Evolutionary conservation across 2,888 invertebrate species (phyloP), one percentile per base, ranked within the genome.

Genomic region (Thereva unica): DNA sequence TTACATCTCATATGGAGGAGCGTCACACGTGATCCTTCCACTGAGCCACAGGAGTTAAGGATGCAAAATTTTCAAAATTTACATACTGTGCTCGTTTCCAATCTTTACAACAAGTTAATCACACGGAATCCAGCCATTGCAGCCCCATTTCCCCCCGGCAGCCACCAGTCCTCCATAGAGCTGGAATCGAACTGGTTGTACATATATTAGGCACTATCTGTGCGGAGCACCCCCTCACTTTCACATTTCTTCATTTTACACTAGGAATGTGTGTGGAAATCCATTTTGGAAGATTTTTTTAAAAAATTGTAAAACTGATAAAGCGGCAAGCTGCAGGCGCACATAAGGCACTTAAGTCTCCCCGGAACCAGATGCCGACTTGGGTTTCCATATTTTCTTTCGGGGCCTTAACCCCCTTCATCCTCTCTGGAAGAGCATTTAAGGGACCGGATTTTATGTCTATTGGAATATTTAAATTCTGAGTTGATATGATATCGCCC

Each of bases 391-490:
- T 47, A 59, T 59, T 59, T 59, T 41, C 49, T 38, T 52, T 52
- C 35, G 7, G 35, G n/a, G 4, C 6, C 8, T 4, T 35, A 52
- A 8, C 52, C 52, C 52, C 35, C 8, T 9, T 44, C 57, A 57
- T n/a, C 45, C 34, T 42, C 37, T 9, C n/a, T 10, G 49, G 6
- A 4, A 2, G 4, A n/a, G n/a, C 49, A 12, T 10, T 6, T 49
- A n/a, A 49, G 10, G 49, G 5, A 23, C 10, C 10, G 34, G 34
- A 37, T 47, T 38, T 37, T 38, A 9, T 10, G 12, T 47, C 49
- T 59, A 59, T 59, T 47, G 37, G 42, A 49, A 59, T 59, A 59
- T 47, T 47, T 49, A 49, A 59, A 56, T 56, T 56, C 23, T 56
- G 44, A 37, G 42, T 47, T 52, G 59, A 49, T 59, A 35, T 35